Evolutionary conservation across 2,113 vertebrate species (phyloP), one percentile per base, ranked within the genome.

Genomic region (Gnathonemus echidnorhynchus): DNA sequence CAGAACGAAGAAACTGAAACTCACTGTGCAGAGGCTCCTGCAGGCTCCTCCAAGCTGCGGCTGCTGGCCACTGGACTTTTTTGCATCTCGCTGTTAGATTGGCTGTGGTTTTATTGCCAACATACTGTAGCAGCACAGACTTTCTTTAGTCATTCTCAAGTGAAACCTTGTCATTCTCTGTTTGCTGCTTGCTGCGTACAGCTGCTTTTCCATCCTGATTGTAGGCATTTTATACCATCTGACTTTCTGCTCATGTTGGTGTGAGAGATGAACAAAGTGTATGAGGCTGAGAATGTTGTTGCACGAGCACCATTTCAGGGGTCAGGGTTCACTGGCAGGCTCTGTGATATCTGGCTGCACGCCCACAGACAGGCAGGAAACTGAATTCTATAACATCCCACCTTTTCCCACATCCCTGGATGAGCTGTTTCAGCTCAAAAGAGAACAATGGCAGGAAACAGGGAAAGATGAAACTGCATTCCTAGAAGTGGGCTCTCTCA

Each of bases 391-490:
- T 94, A 94, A 92, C 91, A 94, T 94, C 93, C 94, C 93, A 93
- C 94, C 93, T 95, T 95, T 96, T 95, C 93, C 95, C 94, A 95
- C 91, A 87, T 89, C 86, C 90, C 86, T 91, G 89, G 92, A 92
- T 89, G 66, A 94, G 95, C 94, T 95, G 96, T 95, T 96, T 94
- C 94, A 95, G 94, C 91, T 95, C 94, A 94, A 93, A 91, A 89
- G 84, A 93, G 91, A 96, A 97, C 96, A 97, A 97, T 97, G 90
- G 93, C 87, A 96, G 96, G 96, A 97, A 97, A 95, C 84, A 89
- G 95, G 93, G 93, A 96, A 95, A 95, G 93, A 93, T 89, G 93
- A 93, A 91, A 62, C 92, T 92, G 91, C 93, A 91, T 92, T 91
- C 93, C 95, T 95, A 93, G 95, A 96, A 95, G 93, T 89, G 94